Evolutionary conservation across 1,140 invertebrate species (phyloP), one percentile per base, ranked within the genome.

Genomic region (Leucophenga varia): DNA sequence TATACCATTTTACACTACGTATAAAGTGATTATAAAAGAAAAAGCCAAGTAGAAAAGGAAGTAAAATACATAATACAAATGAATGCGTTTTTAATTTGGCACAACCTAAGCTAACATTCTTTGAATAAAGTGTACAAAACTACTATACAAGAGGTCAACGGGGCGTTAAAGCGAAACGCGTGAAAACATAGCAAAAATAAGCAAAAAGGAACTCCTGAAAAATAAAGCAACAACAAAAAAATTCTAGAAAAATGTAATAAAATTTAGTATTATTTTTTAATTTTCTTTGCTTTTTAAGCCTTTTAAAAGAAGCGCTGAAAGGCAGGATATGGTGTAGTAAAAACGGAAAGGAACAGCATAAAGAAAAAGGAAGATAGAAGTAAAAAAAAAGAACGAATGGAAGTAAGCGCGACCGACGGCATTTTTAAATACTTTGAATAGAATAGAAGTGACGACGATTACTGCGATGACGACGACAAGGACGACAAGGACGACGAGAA

Each of bases 1-100:
- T n/a, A n/a, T n/a, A n/a, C n/a, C n/a, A n/a, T n/a, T n/a, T n/a
- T n/a, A n/a, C n/a, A n/a, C n/a, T n/a, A n/a, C 9, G 16, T 10
- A 37, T 18, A 40, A 22, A 40, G 19, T 10, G 36, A 38, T 20
- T 36, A 52, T 41, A 51, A 49, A 60, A 63, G 37, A 7, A 43
- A n/a, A 28, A 6, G 20, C 6, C 19, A 21, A 40, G 20, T 37
- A 28, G 36, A 32, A 39, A 34, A 43, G 12, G 13, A 31, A 42
- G 38, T 32, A 49, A 41, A 40, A 19, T 19, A 22, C 7, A 21
- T 40, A 25, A 40, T 25, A 43, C 38, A 61, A 64, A 64, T 61
- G 56, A 69, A 67, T 67, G 59, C 56, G 63, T 63, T 67, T 67
- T 67, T 67, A 65, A 65, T 65, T 65, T 65, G 63, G 50, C 58